These are phyloP conservation scores for Autographa pulchrina DNA, from an alignment of 2,888 invertebrate genomes.

Conservation along the genomic window DNA sequence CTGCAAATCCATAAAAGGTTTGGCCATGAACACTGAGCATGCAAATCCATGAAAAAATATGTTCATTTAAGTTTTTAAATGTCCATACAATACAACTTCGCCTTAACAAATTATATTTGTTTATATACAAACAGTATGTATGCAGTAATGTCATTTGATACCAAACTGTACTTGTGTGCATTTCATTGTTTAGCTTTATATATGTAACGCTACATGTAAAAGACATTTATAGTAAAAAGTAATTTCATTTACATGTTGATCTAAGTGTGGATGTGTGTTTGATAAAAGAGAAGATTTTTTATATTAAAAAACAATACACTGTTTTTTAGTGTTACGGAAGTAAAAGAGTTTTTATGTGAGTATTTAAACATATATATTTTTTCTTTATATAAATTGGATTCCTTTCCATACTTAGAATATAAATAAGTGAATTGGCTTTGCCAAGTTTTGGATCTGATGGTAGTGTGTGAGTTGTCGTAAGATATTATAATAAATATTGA, in stretches of 20 bases:
- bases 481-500: too few relatives aligned
- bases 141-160: constrained; percentile 4
- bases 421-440: too few relatives aligned
- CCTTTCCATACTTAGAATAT: too few relatives aligned
- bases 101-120: background rate
- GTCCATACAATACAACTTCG: background rate
- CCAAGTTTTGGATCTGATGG: too few relatives aligned
- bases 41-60: too few relatives aligned
- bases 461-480: too few relatives aligned
- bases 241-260: background rate
- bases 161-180: background rate
- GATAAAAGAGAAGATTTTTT: background rate
- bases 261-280: background rate
- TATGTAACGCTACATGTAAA: background rate
- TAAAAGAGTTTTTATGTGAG: background rate
- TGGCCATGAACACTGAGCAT: too few relatives aligned
- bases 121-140: background rate
- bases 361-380: too few relatives aligned
- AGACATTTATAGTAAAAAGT: background rate
- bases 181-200: background rate
- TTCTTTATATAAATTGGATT: too few relatives aligned
- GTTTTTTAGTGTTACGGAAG: background rate
- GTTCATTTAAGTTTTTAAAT: too few relatives aligned
- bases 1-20: too few relatives aligned
- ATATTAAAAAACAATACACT: background rate